Evolutionary conservation across 1,140 invertebrate genomes (phyloP).

Genomic region (Meloidogyne hapla): DNA sequence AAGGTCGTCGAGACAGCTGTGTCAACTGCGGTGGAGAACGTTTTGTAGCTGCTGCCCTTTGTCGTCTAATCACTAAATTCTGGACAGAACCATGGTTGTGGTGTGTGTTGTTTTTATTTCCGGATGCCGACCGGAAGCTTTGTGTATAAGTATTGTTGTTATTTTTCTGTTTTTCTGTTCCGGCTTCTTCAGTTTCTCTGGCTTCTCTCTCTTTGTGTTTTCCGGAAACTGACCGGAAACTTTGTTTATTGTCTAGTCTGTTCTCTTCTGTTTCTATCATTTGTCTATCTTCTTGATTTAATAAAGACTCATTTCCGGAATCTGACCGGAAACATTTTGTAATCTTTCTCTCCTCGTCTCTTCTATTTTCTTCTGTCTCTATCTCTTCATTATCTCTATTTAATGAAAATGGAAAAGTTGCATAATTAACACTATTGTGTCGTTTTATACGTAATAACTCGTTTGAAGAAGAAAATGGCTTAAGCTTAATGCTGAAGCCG

Average conservation of each 20-base stretch:
- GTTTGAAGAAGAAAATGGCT: not conserved
- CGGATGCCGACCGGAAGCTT: not conserved
- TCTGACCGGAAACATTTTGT: not conserved
- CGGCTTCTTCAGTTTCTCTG: not conserved
- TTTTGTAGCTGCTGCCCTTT: not conserved
- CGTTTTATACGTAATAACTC: not conserved
- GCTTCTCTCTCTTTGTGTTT: too few relatives aligned
- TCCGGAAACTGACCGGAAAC: too few relatives aligned
- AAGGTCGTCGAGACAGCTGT: not conserved
- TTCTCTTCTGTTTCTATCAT: not conserved
- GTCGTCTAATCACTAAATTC: conserved; percentile 14
- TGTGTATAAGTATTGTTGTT: not conserved
- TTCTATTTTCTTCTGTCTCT: not conserved
- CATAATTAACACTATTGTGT: not conserved
- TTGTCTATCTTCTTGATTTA: not conserved
- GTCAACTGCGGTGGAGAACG: not conserved
- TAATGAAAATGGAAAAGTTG: not conserved
- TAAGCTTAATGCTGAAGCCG: not conserved
- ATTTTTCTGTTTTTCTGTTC: not conserved
- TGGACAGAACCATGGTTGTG: not conserved
- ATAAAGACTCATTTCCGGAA: not conserved
- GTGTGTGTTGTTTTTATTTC: not conserved
- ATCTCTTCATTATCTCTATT: not conserved
- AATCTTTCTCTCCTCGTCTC: not conserved
- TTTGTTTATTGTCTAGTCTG: too few relatives aligned